Base-by-base conservation (phyloP, 2,888 invertebrate genomes). In the Aspidiotus rigidus region DNA sequence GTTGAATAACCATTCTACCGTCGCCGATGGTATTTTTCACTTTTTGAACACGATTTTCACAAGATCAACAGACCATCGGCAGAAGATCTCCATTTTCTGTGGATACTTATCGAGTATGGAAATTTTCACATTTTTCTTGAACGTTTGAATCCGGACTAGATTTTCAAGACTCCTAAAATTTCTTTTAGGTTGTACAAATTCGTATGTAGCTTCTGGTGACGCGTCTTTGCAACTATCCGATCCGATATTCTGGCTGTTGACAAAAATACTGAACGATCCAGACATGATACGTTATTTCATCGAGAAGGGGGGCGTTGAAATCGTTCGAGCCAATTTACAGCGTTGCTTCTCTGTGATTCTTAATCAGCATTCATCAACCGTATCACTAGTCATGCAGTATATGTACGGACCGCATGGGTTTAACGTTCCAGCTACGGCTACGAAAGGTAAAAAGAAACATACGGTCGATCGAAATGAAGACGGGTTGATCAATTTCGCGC, bases 1-100 rank as follows among this genome's bases (percentile, higher is more conserved):
- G 69, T 72, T 77, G 61, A 79, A 83, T n/a, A 87, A 88, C 74
- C 86, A 88, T 9, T 83, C 86, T 41, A 88, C 89, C 0, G 85
- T 93, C 66, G 89, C 89, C 2, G 93, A 94, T 76, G 90, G 90
- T 17, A 86, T 93, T n/a, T 93, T 91, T 76, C 88, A 89, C 79
- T 82, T 94, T 73, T 82, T 93, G 67, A 84, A 87, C 41, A 86
- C 87, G 3, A 80, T 94, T 72, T 86, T 87, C n/a, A 83, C 84
- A 59, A 86, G 87, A 75, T 86, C 91, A 2, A 86, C 90, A 8
- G 84, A 86, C 75, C 86, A 89, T 3, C 83, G 85, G 39, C 81
- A 88, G 69, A 85, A 93, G 75, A 84, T 94, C 74, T 84, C 86
- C 73, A 90, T 92, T 0, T 81, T 94, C 28, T 72, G 69, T 49